phyloP scores from a whole-genome alignment of 1,140 invertebrate genomes.

The Zeugodacus cucurbitae region DNA sequence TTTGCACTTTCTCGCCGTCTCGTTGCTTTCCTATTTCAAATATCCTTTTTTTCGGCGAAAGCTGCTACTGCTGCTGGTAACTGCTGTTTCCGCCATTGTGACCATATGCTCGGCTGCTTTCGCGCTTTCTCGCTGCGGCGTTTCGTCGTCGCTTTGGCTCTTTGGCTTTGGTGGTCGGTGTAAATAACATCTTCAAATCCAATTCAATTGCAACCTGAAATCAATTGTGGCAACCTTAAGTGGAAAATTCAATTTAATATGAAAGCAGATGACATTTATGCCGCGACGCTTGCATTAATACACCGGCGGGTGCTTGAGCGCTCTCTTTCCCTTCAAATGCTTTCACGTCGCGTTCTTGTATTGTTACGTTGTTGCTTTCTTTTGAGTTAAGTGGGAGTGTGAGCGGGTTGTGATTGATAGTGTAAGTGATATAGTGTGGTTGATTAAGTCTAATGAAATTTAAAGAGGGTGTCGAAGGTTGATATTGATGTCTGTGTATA shows the following conservation, averaged over 20 bases:
- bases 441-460: conserved; percentile 36
- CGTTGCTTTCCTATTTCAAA: neutral
- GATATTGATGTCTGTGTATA: too few species aligned
- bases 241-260: conserved; percentile 46
- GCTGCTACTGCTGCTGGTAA: neutral
- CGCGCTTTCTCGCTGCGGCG: neutral
- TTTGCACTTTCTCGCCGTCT: neutral
- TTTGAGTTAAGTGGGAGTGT: neutral
- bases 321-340: neutral
- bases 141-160: neutral
- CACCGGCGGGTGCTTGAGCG: neutral
- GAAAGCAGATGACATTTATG: conserved; percentile 36
- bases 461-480: neutral
- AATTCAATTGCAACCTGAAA: conserved; percentile 40
- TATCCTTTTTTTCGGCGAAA: neutral
- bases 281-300: neutral
- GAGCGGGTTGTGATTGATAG: conserved; percentile 7
- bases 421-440: conserved; percentile 21
- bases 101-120: neutral
- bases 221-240: conserved; percentile 43
- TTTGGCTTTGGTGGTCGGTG: conserved; percentile 12
- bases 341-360: neutral
- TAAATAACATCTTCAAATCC: conserved; percentile 33
- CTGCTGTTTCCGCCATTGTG: conserved; percentile 7
- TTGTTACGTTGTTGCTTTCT: neutral